Evolutionary conservation across 1,140 invertebrate genomes (phyloP).

Genomic region (Drosophila pandora): DNA sequence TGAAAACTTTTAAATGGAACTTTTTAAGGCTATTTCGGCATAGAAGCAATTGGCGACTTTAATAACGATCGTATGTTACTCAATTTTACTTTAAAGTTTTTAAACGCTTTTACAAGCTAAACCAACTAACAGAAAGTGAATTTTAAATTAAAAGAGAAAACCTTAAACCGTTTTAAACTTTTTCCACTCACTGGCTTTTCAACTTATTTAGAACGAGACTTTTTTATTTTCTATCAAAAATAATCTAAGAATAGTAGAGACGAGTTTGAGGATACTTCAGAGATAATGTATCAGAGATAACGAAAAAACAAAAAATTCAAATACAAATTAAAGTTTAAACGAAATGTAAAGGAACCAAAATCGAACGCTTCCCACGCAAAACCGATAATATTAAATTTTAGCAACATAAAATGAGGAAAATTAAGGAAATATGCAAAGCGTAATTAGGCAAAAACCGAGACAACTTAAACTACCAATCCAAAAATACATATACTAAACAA

Average conservation of each 20-base stretch:
- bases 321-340: slow-evolving; percentile 69
- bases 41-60: slow-evolving; percentile 58
- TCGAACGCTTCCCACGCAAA: slow-evolving; percentile 83
- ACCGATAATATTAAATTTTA: slow-evolving; percentile 83
- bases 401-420: slow-evolving; percentile 50
- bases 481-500: slow-evolving; percentile 30
- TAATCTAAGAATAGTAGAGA: slow-evolving; percentile 19
- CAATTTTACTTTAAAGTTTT: slow-evolving; percentile 77
- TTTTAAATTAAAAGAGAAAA: slow-evolving; percentile 59
- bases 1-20: slow-evolving; percentile 56
- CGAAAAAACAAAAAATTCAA: slow-evolving; percentile 28
- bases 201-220: slow-evolving; percentile 36
- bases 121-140: slow-evolving; percentile 39
- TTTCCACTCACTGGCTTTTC: slow-evolving; percentile 60
- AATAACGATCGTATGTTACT: slow-evolving; percentile 50
- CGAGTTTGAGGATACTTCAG: slow-evolving; percentile 17
- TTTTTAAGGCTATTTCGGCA: slow-evolving; percentile 59
- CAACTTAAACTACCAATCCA: slow-evolving; percentile 39
- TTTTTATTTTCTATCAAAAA: slow-evolving; percentile 49
- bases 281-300: slow-evolving; percentile 36
- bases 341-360: slow-evolving; percentile 83
- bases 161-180: slow-evolving; percentile 63
- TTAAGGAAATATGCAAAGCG: slow-evolving; percentile 40
- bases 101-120: slow-evolving; percentile 76
- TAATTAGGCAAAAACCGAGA: slow-evolving; percentile 25